These are phyloP conservation scores for Chymomyza fuscimana DNA, from an alignment of 2,888 invertebrate species.

Conservation along the genomic window DNA sequence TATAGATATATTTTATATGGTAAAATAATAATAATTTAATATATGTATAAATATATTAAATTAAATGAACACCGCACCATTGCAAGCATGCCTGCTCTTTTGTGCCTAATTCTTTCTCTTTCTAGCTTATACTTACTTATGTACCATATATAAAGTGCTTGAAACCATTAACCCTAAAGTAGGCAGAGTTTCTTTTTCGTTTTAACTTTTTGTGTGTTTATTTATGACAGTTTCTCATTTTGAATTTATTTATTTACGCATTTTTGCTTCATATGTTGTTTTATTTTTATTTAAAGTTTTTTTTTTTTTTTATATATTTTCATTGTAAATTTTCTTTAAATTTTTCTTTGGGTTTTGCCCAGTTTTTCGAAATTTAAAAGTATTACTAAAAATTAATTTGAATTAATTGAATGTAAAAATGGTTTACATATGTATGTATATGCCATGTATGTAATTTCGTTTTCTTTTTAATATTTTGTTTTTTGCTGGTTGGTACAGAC, in stretches of 20 bases:
- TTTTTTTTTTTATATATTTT: conserved; percentile 39
- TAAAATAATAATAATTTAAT: too few species aligned
- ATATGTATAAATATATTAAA: too few species aligned
- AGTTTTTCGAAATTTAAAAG: conserved; percentile 55
- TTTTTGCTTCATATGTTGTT: conserved; percentile 63
- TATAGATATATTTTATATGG: too few species aligned
- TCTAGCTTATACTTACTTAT: background rate
- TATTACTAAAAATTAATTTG: conserved; percentile 70
- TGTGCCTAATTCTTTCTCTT: background rate
- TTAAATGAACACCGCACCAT: too few species aligned
- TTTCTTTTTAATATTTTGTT: conserved; percentile 26
- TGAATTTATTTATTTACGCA: conserved; percentile 22
- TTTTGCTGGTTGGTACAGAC: conserved; percentile 47
- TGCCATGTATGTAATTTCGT: conserved; percentile 40
- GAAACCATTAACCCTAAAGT: background rate
- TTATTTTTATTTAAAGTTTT: conserved; percentile 67
- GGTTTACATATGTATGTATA: conserved; percentile 54
- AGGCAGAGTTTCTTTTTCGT: conserved; percentile 2
- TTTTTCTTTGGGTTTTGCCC: conserved; percentile 37
- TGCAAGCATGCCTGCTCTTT: background rate
- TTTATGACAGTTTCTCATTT: conserved; percentile 39
- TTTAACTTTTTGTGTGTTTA: conserved; percentile 20
- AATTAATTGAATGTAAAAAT: conserved; percentile 69
- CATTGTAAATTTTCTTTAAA: conserved; percentile 48
- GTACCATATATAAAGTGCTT: too few species aligned